Evolutionary conservation across 2,888 invertebrate species (phyloP).

Genomic region (Epinotia nisella): DNA sequence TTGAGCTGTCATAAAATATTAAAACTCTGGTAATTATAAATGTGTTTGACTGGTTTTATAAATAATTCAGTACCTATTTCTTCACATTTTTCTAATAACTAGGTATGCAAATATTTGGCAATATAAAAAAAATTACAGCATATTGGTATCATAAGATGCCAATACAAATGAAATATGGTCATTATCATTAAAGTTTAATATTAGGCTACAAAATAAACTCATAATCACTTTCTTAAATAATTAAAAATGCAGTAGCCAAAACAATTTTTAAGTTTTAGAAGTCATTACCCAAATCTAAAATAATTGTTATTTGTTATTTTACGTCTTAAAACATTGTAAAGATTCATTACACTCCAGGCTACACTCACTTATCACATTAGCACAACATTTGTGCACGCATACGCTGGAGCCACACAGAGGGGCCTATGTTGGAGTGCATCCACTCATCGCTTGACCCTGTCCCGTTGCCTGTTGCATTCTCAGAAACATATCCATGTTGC

Average conservation of each 20-base stretch:
- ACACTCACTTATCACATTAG: constrained; percentile 36
- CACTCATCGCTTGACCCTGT: constrained; percentile 50
- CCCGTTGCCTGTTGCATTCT: constrained; percentile 27
- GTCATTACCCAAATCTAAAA: neutral
- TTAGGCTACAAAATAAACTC: neutral
- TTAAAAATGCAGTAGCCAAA: neutral
- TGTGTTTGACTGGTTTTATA: neutral
- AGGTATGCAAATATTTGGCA: neutral
- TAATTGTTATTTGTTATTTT: neutral
- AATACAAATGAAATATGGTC: neutral
- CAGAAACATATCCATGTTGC: constrained; percentile 32
- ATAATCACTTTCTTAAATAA: neutral
- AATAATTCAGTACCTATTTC: neutral
- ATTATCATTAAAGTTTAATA: too few species aligned
- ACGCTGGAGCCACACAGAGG: constrained; percentile 24
- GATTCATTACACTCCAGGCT: neutral
- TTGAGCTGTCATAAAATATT: neutral
- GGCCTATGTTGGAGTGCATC: constrained; percentile 46
- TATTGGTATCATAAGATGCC: neutral
- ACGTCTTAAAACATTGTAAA: constrained; percentile 5
- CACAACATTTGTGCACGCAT: constrained; percentile 10
- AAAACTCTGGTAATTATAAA: neutral
- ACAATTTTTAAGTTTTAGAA: neutral
- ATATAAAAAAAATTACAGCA: neutral
- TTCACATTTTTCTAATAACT: neutral